Base-by-base conservation (phyloP, 2,797 vertebrate species). In the Leucoraja ocellata region DNA sequence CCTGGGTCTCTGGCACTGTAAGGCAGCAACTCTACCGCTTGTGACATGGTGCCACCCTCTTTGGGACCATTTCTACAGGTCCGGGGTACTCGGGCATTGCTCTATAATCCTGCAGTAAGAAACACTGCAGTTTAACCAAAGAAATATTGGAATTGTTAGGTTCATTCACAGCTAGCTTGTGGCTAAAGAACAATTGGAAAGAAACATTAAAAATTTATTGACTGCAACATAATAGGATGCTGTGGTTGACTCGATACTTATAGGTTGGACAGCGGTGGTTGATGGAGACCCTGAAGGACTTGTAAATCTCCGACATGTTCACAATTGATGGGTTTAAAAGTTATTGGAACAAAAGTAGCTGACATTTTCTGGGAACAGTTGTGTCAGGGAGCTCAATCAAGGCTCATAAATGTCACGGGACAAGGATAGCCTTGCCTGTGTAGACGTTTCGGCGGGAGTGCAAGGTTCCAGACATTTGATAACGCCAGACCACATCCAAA, bases 111-210 rank as follows among this genome's bases (percentile, higher is more conserved):
- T 14, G 32, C 32, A 36, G 6, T 68, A 68, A 88, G 36, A 8
- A 36, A 63, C 16, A 18, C n/a, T 54, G 61, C 84, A 68, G 14
- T 68, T 65, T 36, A 58, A 58, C 46, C 23, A 28, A 88, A 36
- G 84, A 88, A 68, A 65, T 88, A 88, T 65, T 65, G 58, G 61
- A 84, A 84, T 63, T 86, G 61, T 63, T 86, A 28, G 18, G n/a
- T 14, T 88, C 84, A 68, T 88, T 88, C 61, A 86, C 84, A 68
- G 8, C 14, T 65, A n/a, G n/a, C 84, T 68, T 68, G 84, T 65
- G 84, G 84, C 84, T 65, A 68, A 68, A 16, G n/a, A 88, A 18
- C 16, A 8, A 21, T 68, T 88, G n/a, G n/a, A 36, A 88, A 63
- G 63, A 16, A 36, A 36, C 16, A 65, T 16, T 13, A 8, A 18